Evolutionary conservation across 2,797 vertebrate species (phyloP).

Genomic region (Oreochromis grahami): DNA sequence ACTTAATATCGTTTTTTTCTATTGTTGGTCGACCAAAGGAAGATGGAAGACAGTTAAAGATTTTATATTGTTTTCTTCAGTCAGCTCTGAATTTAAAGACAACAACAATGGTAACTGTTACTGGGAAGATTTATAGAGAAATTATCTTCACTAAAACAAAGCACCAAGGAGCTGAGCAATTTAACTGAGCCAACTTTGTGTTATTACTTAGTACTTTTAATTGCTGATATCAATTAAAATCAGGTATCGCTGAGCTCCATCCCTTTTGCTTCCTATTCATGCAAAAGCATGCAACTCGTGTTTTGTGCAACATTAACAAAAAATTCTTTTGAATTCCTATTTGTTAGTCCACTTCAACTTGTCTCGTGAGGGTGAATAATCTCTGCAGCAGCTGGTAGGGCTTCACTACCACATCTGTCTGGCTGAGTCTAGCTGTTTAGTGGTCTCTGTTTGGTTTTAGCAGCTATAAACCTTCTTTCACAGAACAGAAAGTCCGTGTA

Average conservation of each 20-base stretch:
- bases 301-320: background rate
- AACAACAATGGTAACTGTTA: background rate
- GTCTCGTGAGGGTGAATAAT: conserved; percentile 16
- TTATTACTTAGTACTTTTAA: background rate
- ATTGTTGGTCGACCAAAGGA: background rate
- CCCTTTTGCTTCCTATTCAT: background rate
- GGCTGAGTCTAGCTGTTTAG: conserved; percentile 18
- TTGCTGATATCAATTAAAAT: background rate
- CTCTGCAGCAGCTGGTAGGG: conserved; percentile 34
- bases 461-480: conserved; percentile 40
- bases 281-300: background rate
- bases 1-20: background rate
- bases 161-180: background rate
- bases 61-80: background rate
- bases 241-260: background rate
- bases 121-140: background rate
- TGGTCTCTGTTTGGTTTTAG: conserved; percentile 29
- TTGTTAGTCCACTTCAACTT: background rate
- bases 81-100: background rate
- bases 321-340: background rate
- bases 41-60: background rate
- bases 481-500: conserved; percentile 11
- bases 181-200: background rate
- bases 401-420: conserved; percentile 56
- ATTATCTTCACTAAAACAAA: background rate